Conservation (phyloP, 2,888 invertebrate genomes). For the Steinernema hermaphroditum region DNA sequence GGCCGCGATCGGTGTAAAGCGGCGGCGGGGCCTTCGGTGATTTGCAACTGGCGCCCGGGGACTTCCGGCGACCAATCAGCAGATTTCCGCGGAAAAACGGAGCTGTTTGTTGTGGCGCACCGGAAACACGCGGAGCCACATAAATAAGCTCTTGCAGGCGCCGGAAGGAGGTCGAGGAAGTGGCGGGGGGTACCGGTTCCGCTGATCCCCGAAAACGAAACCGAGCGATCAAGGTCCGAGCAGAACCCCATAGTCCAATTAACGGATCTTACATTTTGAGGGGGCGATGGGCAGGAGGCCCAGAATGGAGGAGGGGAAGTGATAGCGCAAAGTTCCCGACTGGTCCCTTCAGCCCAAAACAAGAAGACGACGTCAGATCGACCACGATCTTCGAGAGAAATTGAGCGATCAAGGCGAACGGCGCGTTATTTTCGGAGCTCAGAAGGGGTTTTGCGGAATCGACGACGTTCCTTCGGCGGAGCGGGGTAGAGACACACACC, state of each 20-base stretch:
- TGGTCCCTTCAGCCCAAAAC: no score
- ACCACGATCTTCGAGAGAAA: no score
- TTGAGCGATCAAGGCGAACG: no score
- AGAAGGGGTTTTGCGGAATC: background rate
- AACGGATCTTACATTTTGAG: no score
- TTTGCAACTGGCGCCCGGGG: constrained; percentile 22
- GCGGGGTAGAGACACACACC: background rate
- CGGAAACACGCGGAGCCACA: constrained; percentile 3
- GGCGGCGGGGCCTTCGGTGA: constrained; percentile 5
- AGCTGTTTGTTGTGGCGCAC: background rate
- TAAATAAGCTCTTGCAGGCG: background rate
- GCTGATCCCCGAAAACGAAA: background rate
- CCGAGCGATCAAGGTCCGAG: background rate
- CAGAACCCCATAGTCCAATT: no score
- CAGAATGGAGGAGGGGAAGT: no score
- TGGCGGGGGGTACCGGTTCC: background rate
- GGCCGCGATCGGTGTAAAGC: constrained; percentile 1
- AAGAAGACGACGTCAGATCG: no score
- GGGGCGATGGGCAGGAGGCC: no score
- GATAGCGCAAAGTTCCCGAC: no score
- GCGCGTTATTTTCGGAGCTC: no score
- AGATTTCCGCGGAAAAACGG: constrained; percentile 17
- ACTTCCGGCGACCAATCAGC: constrained; percentile 24
- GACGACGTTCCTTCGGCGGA: background rate
- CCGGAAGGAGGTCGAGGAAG: background rate